These are phyloP conservation scores for Arnoldichthys spilopterus DNA, from an alignment of 2,797 vertebrate species.

Conservation along the genomic window DNA sequence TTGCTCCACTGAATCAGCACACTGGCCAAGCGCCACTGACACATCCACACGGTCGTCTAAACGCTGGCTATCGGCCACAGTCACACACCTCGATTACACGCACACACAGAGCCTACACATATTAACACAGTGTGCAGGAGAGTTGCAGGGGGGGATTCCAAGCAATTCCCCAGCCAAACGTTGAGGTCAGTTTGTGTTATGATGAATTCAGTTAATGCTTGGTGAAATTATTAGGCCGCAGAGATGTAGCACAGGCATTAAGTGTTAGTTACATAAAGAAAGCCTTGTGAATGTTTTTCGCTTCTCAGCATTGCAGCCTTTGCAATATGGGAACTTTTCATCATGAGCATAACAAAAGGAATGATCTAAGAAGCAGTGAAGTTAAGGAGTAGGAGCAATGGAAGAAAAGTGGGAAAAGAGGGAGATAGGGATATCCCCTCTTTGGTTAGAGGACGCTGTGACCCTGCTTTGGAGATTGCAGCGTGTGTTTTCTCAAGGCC, in stretches of 20 bases:
- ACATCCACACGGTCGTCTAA: constrained; percentile 32
- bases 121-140: constrained; percentile 8
- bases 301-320: background rate
- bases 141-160: constrained; percentile 7
- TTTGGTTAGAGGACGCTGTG: constrained; percentile 38
- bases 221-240: background rate
- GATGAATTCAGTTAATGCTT: constrained; percentile 11
- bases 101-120: constrained; percentile 16
- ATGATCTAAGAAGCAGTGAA: background rate
- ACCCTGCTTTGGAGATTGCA: constrained; percentile 37
- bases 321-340: background rate
- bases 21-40: constrained; percentile 40
- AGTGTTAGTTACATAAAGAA: background rate
- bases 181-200: constrained; percentile 22
- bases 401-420: constrained; percentile 14
- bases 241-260: background rate
- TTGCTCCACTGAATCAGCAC: constrained; percentile 24
- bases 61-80: constrained; percentile 37
- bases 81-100: constrained; percentile 27
- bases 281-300: background rate
- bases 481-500: constrained; percentile 46
- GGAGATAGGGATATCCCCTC: constrained; percentile 13
- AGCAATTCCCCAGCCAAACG: background rate
- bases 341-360: background rate
- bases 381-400: constrained; percentile 3